Evolutionary conservation across 2,797 vertebrate genomes (phyloP).

Genomic region (Monodelphis domestica): DNA sequence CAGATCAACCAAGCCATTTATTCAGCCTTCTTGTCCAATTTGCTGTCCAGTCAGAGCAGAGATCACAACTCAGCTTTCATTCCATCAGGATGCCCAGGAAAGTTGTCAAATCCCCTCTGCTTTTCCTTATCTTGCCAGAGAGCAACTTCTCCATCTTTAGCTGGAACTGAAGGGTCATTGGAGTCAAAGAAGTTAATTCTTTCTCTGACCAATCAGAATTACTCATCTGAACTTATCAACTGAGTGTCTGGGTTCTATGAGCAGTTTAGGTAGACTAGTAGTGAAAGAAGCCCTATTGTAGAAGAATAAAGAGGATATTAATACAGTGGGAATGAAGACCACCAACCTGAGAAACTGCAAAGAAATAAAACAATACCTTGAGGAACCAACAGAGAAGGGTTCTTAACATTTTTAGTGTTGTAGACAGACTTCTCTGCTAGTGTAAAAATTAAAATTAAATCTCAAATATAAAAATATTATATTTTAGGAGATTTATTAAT

Average conservation of each 20-base stretch:
- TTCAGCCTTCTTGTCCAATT: background rate
- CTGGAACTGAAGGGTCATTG: background rate
- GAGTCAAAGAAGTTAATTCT: background rate
- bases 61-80: background rate
- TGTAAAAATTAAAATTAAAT: no score
- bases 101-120: background rate
- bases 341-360: background rate
- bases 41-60: background rate
- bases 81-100: background rate
- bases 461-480: no score
- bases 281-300: background rate
- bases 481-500: no score
- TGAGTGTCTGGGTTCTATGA: background rate
- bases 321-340: no score
- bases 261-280: background rate
- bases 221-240: background rate
- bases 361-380: background rate
- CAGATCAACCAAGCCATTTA: background rate
- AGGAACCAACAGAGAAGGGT: background rate
- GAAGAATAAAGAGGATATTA: background rate
- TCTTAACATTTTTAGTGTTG: background rate
- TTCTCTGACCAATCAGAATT: background rate
- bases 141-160: background rate
- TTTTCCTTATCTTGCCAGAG: background rate
- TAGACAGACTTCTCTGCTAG: background rate